Evolutionary conservation across 2,113 vertebrate species (phyloP), one percentile per base, ranked within the genome.

Genomic region (Centropus bengalensis): DNA sequence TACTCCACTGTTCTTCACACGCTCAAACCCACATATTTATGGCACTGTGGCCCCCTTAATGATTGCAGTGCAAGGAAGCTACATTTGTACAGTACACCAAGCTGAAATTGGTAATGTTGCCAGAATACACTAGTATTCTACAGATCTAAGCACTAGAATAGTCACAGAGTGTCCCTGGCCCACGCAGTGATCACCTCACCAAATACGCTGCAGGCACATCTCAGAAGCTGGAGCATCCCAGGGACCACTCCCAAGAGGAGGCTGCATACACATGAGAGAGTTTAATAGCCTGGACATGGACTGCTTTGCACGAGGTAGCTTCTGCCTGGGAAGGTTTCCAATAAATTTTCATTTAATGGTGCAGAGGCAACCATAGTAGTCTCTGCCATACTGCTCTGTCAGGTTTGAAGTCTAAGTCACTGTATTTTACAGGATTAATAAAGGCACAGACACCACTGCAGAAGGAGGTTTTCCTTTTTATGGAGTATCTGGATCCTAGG

Each of bases 91-190:
- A 38, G 49, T 5, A 66, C 83, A 32, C 9, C 4, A 51, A 12
- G 10, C 12, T 49, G 62, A 38, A 78, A 56, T 0, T 23, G 5
- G 36, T 16, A 87, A 19, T 18, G 21, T 10, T 0, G 1, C 9
- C 74, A 87, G 52, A 21, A 68, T 24, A 54, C 4, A 14, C 6
- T 5, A 27, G 13, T 32, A n/a, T 14, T 42, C 26, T 16, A 47
- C 6, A 54, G 0, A 0, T 26, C 28, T 32, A 45, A 52, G 54
- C 14, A 59, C 30, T 6, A 54, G 21, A 36, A 56, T 7, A 24
- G 67, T 24, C 64, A 33, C 42, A 75, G 45, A 1, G 0, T 5
- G 1, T 36, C 26, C 42, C 14, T 8, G 32, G 2, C 24, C 59
- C 17, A 3, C 28, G 45, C 63, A 76, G 28, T 1, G 1, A 58